Conservation (phyloP, 2,888 invertebrate genomes). For the Gonocerus acuteangulatus region DNA sequence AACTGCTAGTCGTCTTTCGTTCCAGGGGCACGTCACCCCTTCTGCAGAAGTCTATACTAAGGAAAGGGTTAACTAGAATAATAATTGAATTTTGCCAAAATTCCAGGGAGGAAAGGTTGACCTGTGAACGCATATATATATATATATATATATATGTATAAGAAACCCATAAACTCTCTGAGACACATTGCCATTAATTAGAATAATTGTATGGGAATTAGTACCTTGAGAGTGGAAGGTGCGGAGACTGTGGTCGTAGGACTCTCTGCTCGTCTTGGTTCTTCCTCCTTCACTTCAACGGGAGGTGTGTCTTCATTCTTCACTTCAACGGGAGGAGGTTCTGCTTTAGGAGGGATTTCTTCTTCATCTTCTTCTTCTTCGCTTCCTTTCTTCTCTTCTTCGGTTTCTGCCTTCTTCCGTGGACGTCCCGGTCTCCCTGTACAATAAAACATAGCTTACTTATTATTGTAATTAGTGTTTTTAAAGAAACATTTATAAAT, state of each 20-base stretch:
- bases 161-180: background rate
- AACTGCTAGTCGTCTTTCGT: too few species aligned
- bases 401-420: constrained; percentile 30
- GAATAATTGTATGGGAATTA: too few species aligned
- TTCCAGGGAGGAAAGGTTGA: too few species aligned
- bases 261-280: constrained; percentile 34
- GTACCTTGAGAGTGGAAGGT: constrained; percentile 25
- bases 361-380: constrained; percentile 23
- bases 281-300: constrained; percentile 29
- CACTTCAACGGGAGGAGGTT: constrained; percentile 6
- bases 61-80: too few species aligned
- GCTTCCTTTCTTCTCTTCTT: constrained; percentile 26
- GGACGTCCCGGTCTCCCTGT: constrained; percentile 33
- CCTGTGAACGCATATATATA: too few species aligned
- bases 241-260: constrained; percentile 31
- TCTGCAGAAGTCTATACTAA: too few species aligned
- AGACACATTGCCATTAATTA: too few species aligned
- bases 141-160: too few species aligned
- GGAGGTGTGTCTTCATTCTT: background rate
- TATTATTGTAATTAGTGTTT: background rate
- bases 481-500: too few species aligned
- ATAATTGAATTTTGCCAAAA: too few species aligned
- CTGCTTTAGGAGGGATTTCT: constrained; percentile 18
- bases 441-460: background rate
- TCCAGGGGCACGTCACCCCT: too few species aligned